These are phyloP conservation scores for Clivina fossor DNA, from an alignment of 2,888 invertebrate genomes.

Conservation along the genomic window DNA sequence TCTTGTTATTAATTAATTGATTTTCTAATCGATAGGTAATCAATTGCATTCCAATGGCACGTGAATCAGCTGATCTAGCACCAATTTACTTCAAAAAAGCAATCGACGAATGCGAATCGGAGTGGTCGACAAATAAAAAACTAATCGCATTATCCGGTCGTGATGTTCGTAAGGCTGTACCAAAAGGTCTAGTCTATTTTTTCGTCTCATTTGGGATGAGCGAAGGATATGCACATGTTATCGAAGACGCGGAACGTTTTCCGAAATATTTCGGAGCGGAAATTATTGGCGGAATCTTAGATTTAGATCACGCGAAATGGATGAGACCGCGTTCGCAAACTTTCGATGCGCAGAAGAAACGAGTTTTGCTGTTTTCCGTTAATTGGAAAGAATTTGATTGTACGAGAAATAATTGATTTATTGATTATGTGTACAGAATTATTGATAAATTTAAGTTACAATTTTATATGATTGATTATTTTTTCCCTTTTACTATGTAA, in stretches of 20 bases:
- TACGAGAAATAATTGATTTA: conserved; percentile 48
- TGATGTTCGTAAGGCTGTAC: conserved; percentile 78
- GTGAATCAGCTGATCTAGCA: conserved; percentile 82
- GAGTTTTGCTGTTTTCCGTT: conserved; percentile 72
- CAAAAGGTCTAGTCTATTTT: conserved; percentile 94
- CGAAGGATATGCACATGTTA: conserved; percentile 93
- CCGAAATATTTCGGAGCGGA: conserved; percentile 91
- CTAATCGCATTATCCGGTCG: conserved; percentile 70
- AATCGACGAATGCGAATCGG: conserved; percentile 89
- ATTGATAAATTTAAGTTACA: no score
- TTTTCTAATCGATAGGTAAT: no score
- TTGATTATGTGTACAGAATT: neutral
- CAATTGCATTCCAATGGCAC: conserved; percentile 86
- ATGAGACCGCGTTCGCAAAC: conserved; percentile 76
- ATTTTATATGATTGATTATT: no score
- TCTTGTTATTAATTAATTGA: no score
- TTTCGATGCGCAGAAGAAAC: conserved; percentile 73
- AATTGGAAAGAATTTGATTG: conserved; percentile 70
- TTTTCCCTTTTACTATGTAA: no score
- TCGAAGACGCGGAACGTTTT: conserved; percentile 89
- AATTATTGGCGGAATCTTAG: conserved; percentile 93
- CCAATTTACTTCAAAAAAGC: conserved; percentile 99
- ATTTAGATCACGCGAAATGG: conserved; percentile 84
- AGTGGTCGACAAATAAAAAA: conserved; percentile 96
- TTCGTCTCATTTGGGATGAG: conserved; percentile 90